These are phyloP conservation scores for Aricia artaxerxes DNA, from an alignment of 2,888 invertebrate species.

Conservation along the genomic window DNA sequence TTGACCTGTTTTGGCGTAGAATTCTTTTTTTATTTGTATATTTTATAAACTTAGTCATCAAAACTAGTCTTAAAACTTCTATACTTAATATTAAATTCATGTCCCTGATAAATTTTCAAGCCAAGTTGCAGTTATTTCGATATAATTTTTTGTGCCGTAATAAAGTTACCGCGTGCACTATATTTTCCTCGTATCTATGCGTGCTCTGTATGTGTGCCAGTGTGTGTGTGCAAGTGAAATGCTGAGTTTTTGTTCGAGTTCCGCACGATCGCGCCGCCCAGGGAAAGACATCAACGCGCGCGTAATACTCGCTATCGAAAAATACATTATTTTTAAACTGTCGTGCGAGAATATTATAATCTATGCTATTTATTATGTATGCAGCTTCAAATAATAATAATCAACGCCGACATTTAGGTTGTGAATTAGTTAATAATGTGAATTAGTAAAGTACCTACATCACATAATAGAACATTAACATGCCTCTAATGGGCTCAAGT, in stretches of 20 bases:
- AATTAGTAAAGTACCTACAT: background rate
- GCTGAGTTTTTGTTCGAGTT: slow-evolving; percentile 23
- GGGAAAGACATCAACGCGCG: slow-evolving; percentile 56
- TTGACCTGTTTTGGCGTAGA: background rate
- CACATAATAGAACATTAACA: background rate
- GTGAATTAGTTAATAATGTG: background rate
- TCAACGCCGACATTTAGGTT: background rate
- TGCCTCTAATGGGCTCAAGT: background rate
- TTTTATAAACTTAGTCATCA: no score
- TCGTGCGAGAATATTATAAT: background rate
- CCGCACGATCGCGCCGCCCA: slow-evolving; percentile 37
- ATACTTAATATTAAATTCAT: background rate
- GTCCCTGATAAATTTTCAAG: background rate
- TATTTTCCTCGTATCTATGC: background rate
- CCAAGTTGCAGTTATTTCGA: background rate
- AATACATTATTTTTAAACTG: background rate
- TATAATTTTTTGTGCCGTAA: background rate
- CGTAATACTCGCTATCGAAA: slow-evolving; percentile 3
- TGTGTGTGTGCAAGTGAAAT: slow-evolving; percentile 9
- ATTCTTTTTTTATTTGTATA: background rate
- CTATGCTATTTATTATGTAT: no score
- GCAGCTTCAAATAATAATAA: background rate
- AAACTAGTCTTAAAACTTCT: background rate
- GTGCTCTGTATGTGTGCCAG: background rate
- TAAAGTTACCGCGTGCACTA: background rate